A percentile compares a stretch with the other conserved stretches of the same genome.
These are phyloP conservation scores for Xylota segnis DNA, from an alignment of 2,888 invertebrate genomes.

Conservation along the genomic window DNA sequence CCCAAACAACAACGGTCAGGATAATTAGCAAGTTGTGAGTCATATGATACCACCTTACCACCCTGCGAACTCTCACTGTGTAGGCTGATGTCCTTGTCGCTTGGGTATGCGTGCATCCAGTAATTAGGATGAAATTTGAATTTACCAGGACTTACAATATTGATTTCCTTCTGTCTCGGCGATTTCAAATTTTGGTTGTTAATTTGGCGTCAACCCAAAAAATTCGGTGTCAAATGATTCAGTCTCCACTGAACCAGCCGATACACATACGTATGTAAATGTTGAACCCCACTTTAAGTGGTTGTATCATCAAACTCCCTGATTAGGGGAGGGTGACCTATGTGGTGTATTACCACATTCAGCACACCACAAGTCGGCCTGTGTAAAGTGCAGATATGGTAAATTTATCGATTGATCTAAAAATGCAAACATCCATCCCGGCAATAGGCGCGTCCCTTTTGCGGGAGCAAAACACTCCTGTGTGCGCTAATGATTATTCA, in stretches of 20 bases:
- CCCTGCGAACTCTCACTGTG: slow-evolving; percentile 26
- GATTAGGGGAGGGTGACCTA: slow-evolving; percentile 1
- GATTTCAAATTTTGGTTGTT: not conserved
- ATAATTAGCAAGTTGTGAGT: slow-evolving; percentile 56
- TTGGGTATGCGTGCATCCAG: slow-evolving; percentile 20
- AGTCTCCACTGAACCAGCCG: not conserved
- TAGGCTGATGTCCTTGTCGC: slow-evolving; percentile 19
- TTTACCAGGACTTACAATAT: slow-evolving; percentile 12
- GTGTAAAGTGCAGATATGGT: slow-evolving; percentile 3
- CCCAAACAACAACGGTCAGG: slow-evolving; percentile 45
- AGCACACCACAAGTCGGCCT: not conserved
- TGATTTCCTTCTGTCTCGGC: slow-evolving; percentile 23
- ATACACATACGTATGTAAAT: not conserved
- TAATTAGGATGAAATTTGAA: slow-evolving; percentile 48
- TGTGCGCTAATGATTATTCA: slow-evolving; percentile 45
- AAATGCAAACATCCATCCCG: slow-evolving; percentile 13
- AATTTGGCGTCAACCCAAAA: slow-evolving; percentile 32
- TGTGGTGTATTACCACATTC: not conserved
- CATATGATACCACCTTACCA: slow-evolving; percentile 43
- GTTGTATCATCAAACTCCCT: not conserved
- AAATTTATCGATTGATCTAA: slow-evolving; percentile 26
- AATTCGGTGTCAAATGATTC: slow-evolving; percentile 23
- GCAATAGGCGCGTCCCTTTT: not conserved
- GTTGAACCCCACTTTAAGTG: not conserved
- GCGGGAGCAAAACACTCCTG: not conserved